Evolutionary conservation across 2,888 invertebrate species (phyloP), one percentile per base, ranked within the genome.

Genomic region (Leptinotarsa rubiginosa): DNA sequence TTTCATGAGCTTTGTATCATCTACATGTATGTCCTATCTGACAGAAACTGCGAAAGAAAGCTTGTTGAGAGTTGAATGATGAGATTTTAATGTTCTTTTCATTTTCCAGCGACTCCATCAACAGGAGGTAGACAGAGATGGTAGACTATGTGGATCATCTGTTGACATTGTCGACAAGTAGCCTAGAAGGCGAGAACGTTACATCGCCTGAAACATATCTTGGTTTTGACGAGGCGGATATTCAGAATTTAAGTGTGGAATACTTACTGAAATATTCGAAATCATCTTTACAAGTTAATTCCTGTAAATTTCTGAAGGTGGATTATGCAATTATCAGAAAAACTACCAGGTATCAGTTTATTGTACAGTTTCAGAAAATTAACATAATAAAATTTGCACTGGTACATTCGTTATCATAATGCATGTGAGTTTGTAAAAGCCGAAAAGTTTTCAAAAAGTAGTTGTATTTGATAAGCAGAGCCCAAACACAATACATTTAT

Each of bases 111-210:
- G 69, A 18, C 47, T 56, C 56, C 69, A 31, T 69, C 69, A 69
- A 69, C 69, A 69, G 69, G 69, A 69, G 69, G 69, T 56, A 56
- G 56, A 54, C 47, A 41, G 47, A 52, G 50, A 25, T 15, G 18
- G 67, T 50, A 18, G 67, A 49, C 25, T 25, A 25, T n/a, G 65
- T 59, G 70, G 75, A 75, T 73, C 69, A 72, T 69, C 76, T 76
- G 73, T 76, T 76, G 76, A 76, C 71, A 71, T 73, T 73, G 69
- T 65, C 70, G 76, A 69, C 73, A 70, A 71, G 73, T 73, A 73
- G 67, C 67, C 68, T 66, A 69, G 62, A 68, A 72, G 65, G 64
- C 67, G 69, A 72, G 66, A 71, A 56, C 69, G 74, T 73, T 75
- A 75, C 75, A 52, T 66, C 69, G 70, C 71, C 75, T 50, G n/a